Evolutionary conservation across 2,888 invertebrate genomes (phyloP), one percentile per base, ranked within the genome.

Genomic region (Drosophila mimetica): DNA sequence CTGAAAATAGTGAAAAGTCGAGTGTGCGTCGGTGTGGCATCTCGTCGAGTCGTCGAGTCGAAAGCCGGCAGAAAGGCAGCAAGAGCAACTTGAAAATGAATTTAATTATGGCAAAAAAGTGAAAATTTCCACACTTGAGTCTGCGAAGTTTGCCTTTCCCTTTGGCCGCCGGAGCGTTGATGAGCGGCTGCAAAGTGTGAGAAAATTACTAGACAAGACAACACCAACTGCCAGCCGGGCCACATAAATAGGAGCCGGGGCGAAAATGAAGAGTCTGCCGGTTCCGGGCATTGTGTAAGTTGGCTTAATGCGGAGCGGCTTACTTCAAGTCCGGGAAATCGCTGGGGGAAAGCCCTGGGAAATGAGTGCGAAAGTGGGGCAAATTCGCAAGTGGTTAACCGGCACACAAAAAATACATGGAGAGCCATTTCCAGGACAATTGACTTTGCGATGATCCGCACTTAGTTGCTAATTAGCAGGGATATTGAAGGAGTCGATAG

Each of bases 21-120:
- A 47, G 53, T 60, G 63, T 70, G 36, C 47, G 36, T 70, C 47
- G 51, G 55, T 52, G 37, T 46, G 50, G 52, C 70, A 42, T 65
- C 60, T 52, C 63, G 74, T 59, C 34, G 53, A 51, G 54, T 42
- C 59, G 64, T 53, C 61, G 54, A 50, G 65, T 60, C 54, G 73
- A 55, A 50, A 50, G 65, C 61, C 63, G 63, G 66, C 63, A 66
- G 73, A 55, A 50, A 50, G 65, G 64, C 63, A 65, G 66, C 63
- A 66, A 72, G 69, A 72, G 69, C 63, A 80, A 83, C 80, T 75
- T 76, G 59, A 81, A 88, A 79, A 90, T 80, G 77, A 88, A 88
- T 90, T 89, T 89, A 89, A 89, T 90, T 89, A 89, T 81, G 79
- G 75, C 75, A 79, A 79, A 87, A 89, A 89, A 89, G 88, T 89